A percentile compares a stretch with the other conserved stretches of the same genome.
Conservation (phyloP, 2,888 invertebrate species). For the Scaptomyza polygonia region DNA sequence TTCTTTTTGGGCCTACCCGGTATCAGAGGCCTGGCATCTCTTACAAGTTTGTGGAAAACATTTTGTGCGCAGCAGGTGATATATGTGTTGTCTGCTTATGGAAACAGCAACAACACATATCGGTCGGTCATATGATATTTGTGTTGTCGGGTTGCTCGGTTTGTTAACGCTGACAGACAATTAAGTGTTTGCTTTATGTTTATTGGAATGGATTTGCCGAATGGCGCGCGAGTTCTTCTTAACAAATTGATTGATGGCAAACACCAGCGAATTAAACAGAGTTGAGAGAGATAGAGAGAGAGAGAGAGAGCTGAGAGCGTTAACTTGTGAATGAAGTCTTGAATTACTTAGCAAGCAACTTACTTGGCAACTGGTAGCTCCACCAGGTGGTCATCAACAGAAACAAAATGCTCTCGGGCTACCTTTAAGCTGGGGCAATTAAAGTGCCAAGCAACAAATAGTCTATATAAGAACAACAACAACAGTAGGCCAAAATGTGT, state of each 20-base stretch:
- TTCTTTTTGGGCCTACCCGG: conserved; percentile 49
- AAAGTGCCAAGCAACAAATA: conserved; percentile 54
- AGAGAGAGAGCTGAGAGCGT: conserved; percentile 8
- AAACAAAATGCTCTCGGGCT: conserved; percentile 47
- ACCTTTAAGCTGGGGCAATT: conserved; percentile 63
- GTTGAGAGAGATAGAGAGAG: too few species aligned
- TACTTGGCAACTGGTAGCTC: conserved; percentile 47
- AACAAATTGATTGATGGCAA: conserved; percentile 78
- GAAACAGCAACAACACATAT: conserved; percentile 48
- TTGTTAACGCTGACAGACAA: conserved; percentile 81
- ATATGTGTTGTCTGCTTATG: conserved; percentile 73
- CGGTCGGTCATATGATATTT: conserved; percentile 74
- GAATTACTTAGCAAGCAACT: conserved; percentile 37
- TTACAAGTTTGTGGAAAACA: conserved; percentile 80
- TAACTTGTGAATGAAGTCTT: conserved; percentile 56
- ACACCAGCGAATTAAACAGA: conserved; percentile 33
- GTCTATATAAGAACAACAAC: too few species aligned
- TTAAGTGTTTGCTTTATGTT: conserved; percentile 80
- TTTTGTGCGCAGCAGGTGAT: conserved; percentile 79
- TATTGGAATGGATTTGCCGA: conserved; percentile 75
- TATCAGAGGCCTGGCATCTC: conserved; percentile 72
- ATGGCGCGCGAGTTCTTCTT: conserved; percentile 53
- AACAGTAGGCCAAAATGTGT: conserved; percentile 1
- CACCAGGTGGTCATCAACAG: conserved; percentile 56
- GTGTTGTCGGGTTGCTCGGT: conserved; percentile 76